These are phyloP conservation scores for Ceratosolen fusciceps DNA, from an alignment of 1,140 invertebrate genomes.

Conservation along the genomic window DNA sequence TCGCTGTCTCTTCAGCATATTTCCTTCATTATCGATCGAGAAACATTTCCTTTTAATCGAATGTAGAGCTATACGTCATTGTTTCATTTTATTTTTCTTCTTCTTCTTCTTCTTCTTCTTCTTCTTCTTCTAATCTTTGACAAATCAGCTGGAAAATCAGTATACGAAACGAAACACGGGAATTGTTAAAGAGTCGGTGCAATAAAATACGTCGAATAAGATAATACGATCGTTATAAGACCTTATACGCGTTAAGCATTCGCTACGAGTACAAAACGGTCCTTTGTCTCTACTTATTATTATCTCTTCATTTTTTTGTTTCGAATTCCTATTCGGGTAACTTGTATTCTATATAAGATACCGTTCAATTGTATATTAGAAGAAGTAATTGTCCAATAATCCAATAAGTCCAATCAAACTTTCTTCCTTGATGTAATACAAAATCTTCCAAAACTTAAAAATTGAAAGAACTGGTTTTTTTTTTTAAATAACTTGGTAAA, in stretches of 20 bases:
- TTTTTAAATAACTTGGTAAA: too few species aligned
- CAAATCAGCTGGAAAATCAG: slow-evolving; percentile 9
- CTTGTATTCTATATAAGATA: slow-evolving; percentile 9
- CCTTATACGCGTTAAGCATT: slow-evolving; percentile 21
- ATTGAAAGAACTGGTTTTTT: too few species aligned
- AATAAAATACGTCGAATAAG: slow-evolving; percentile 16
- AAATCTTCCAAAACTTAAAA: too few species aligned
- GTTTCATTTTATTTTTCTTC: too few species aligned
- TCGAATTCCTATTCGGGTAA: not conserved
- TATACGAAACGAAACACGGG: not conserved
- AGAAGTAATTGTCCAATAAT: slow-evolving; percentile 7
- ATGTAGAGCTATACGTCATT: too few species aligned
- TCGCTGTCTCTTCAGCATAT: not conserved
- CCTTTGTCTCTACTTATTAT: slow-evolving; percentile 15
- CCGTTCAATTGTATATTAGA: slow-evolving; percentile 20
- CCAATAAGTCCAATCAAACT: too few species aligned
- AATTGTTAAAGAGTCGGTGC: not conserved
- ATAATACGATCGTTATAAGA: slow-evolving; percentile 6
- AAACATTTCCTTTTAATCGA: not conserved
- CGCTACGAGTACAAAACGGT: not conserved
- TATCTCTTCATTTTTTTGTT: slow-evolving; percentile 20
- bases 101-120: not conserved
- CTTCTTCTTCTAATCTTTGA: not conserved
- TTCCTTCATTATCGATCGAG: slow-evolving; percentile 14
- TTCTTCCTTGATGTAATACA: too few species aligned